Conservation (phyloP, 2,888 invertebrate genomes). For the Thecocarcelia acutangulata region DNA sequence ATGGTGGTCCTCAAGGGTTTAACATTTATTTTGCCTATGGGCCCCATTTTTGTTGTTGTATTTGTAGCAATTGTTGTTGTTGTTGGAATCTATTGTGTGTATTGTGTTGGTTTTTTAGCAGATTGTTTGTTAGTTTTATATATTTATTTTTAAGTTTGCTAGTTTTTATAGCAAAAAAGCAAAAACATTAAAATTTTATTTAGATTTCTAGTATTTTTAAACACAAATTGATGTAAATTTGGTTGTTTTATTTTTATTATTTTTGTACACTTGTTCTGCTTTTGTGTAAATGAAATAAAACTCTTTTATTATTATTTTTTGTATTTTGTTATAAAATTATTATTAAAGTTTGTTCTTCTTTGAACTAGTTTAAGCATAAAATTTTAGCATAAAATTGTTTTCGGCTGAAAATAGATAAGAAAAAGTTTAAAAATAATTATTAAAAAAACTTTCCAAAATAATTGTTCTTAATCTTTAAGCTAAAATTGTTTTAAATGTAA, state of each 20-base stretch:
- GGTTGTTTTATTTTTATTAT: slow-evolving; percentile 7
- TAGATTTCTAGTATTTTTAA: slow-evolving; percentile 46
- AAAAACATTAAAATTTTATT: slow-evolving; percentile 30
- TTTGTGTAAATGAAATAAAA: slow-evolving; percentile 6
- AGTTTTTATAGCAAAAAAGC: slow-evolving; percentile 27
- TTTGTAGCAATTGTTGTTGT: slow-evolving; percentile 10
- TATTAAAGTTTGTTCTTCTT: no score
- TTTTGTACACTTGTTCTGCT: slow-evolving; percentile 32
- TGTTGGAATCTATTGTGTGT: slow-evolving; percentile 10
- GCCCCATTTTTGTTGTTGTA: slow-evolving; percentile 61
- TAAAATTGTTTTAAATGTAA: no score
- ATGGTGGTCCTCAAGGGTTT: slow-evolving; percentile 60
- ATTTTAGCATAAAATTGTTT: no score
- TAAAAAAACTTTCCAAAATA: no score
- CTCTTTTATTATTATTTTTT: neutral
- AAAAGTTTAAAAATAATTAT: no score
- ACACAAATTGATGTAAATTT: slow-evolving; percentile 38
- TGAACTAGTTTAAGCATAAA: no score
- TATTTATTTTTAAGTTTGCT: slow-evolving; percentile 13
- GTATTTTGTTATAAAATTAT: neutral
- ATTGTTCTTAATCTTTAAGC: no score
- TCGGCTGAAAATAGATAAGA: no score
- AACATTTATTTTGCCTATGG: slow-evolving; percentile 57
- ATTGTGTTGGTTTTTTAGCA: no score
- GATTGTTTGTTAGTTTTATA: slow-evolving; percentile 39